A percentile compares a stretch with the other conserved stretches of the same genome.
These are phyloP conservation scores for Meriones unguiculatus DNA, from an alignment of 2,113 vertebrate genomes.

Conservation along the genomic window DNA sequence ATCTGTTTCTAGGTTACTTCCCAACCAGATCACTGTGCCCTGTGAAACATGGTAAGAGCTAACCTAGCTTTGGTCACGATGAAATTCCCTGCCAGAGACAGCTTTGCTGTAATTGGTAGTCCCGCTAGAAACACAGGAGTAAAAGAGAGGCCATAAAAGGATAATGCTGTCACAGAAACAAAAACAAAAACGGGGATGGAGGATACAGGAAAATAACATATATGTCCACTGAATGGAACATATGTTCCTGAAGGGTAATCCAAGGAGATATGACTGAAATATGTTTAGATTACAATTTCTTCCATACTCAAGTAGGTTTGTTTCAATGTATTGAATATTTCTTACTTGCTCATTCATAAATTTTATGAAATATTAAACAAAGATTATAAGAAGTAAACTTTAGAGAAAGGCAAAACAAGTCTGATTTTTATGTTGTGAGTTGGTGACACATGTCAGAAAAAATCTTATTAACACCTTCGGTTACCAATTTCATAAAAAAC, in stretches of 20 bases:
- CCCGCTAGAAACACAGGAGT: not conserved
- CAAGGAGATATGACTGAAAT: not conserved
- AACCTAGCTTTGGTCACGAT: not conserved
- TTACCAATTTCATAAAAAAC: not conserved
- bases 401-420: slow-evolving; percentile 9
- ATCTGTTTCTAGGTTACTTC: not conserved
- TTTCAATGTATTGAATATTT: slow-evolving; percentile 18
- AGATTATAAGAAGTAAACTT: not conserved
- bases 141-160: not conserved
- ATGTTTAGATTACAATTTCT: slow-evolving; percentile 23
- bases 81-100: not conserved
- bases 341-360: not conserved
- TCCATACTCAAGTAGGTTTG: not conserved
- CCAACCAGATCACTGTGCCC: not conserved
- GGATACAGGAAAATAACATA: not conserved
- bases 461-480: not conserved
- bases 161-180: not conserved
- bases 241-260: not conserved
- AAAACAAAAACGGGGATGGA: not conserved
- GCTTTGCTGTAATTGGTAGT: accelerated
- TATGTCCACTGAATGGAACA: not conserved
- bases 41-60: not conserved
- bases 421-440: slow-evolving; percentile 19
- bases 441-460: not conserved
- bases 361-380: slow-evolving; percentile 33